Evolutionary conservation across 2,113 vertebrate genomes (phyloP).

Genomic region (Lophotis ruficrista): DNA sequence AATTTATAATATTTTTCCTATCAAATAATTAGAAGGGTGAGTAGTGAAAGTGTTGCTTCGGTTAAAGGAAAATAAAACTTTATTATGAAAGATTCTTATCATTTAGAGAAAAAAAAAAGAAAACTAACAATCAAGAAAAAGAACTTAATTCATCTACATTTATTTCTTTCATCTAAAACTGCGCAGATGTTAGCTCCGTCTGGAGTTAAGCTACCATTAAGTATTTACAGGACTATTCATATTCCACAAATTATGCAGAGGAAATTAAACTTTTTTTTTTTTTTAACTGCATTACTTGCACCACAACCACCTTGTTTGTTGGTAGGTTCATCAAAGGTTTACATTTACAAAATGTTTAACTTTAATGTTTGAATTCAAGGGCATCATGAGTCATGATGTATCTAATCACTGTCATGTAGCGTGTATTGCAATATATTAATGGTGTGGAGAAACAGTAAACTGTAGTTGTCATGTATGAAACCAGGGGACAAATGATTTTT

Average conservation of each 20-base stretch:
- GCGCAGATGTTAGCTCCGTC: background rate
- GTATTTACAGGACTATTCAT: background rate
- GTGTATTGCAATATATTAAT: background rate
- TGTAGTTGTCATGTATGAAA: background rate
- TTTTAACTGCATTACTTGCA: background rate
- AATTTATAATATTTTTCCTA: background rate
- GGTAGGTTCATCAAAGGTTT: background rate
- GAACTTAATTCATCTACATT: background rate
- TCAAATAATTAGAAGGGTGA: background rate
- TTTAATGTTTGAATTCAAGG: background rate
- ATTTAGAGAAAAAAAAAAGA: background rate
- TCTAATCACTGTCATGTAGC: background rate
- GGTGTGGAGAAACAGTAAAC: background rate
- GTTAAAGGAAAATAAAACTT: background rate
- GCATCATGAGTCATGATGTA: background rate
- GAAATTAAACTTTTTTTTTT: background rate
- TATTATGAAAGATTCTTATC: background rate
- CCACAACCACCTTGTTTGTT: background rate
- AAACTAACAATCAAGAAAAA: background rate
- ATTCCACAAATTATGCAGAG: background rate
- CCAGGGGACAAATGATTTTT: background rate
- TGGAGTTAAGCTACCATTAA: background rate
- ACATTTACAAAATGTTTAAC: background rate
- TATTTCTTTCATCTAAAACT: background rate
- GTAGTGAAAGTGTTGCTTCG: background rate